Percentiles rank a stretch among this genome's conserved stretches.
These are phyloP conservation scores for Amniataba percoides DNA, from an alignment of 2,797 vertebrate genomes.

Conservation along the genomic window DNA sequence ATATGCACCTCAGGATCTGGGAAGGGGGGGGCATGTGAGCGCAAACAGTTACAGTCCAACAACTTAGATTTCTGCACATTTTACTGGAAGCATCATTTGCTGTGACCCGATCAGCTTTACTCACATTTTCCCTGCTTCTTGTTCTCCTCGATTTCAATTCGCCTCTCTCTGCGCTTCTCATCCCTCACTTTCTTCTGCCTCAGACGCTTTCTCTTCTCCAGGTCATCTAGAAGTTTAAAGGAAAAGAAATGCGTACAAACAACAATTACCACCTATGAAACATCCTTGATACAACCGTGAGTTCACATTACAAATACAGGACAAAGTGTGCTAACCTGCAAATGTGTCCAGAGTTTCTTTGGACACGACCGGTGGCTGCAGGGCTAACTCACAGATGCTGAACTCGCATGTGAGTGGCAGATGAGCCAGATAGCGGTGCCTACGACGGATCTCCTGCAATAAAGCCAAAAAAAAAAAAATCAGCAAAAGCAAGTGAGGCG, in stretches of 20 bases:
- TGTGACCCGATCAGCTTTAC: constrained; percentile 54
- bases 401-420: constrained; percentile 98
- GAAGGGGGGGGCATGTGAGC: not conserved
- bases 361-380: constrained; percentile 93
- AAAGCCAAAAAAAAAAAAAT: not conserved
- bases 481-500: not conserved
- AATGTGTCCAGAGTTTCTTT: constrained; percentile 95
- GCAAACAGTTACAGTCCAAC: not conserved
- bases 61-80: not conserved
- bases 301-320: not conserved
- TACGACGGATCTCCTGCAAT: constrained; percentile 92
- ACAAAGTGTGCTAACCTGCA: constrained; percentile 85
- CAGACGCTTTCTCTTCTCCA: constrained; percentile 94
- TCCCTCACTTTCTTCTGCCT: constrained; percentile 97
- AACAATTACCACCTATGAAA: not conserved
- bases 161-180: constrained; percentile 93
- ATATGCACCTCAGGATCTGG: constrained; percentile 97
- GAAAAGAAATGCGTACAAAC: not conserved
- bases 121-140: constrained; percentile 97
- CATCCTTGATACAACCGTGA: not conserved
- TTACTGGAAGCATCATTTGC: not conserved
- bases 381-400: constrained; percentile 95
- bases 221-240: constrained; percentile 86
- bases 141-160: constrained; percentile 98
- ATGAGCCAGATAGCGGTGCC: constrained; percentile 95